Conservation (phyloP, 2,797 vertebrate genomes). For the Odontamblyopus lacepedii region DNA sequence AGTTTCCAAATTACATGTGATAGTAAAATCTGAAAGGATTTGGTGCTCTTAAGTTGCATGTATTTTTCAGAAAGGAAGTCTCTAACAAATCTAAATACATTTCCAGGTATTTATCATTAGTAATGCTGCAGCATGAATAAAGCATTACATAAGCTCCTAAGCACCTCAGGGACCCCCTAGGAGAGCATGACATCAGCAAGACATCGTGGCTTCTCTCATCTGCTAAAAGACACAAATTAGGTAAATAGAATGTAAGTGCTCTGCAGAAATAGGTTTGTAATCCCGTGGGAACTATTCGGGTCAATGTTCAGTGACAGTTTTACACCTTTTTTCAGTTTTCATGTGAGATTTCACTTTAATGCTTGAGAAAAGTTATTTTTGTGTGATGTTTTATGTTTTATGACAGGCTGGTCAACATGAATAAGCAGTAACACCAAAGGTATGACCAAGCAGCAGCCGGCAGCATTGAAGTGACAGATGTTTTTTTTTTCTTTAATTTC, state of each 20-base stretch:
- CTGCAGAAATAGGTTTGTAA: not conserved
- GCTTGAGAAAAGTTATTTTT: not conserved
- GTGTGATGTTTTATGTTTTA: not conserved
- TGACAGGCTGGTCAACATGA: not conserved
- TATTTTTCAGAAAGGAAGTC: not conserved
- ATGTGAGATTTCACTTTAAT: not conserved
- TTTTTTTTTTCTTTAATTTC: too few species aligned
- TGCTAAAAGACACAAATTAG: not conserved
- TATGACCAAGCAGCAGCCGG: not conserved
- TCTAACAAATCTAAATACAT: not conserved
- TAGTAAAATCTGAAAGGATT: not conserved
- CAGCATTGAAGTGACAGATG: not conserved
- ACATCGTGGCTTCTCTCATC: conserved; percentile 17
- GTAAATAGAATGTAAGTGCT: conserved; percentile 1
- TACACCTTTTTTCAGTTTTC: not conserved
- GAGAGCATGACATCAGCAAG: conserved; percentile 29
- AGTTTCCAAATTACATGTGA: not conserved
- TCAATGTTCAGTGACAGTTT: conserved; percentile 1
- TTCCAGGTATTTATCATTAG: not conserved
- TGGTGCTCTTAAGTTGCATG: not conserved
- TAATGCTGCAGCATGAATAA: not conserved
- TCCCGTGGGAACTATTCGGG: not conserved
- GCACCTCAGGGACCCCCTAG: conserved; percentile 3
- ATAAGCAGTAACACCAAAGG: not conserved
- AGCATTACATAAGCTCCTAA: conserved; percentile 12